phyloP scores from a whole-genome alignment of 2,888 invertebrate genomes.

The Xylota sylvarum region DNA sequence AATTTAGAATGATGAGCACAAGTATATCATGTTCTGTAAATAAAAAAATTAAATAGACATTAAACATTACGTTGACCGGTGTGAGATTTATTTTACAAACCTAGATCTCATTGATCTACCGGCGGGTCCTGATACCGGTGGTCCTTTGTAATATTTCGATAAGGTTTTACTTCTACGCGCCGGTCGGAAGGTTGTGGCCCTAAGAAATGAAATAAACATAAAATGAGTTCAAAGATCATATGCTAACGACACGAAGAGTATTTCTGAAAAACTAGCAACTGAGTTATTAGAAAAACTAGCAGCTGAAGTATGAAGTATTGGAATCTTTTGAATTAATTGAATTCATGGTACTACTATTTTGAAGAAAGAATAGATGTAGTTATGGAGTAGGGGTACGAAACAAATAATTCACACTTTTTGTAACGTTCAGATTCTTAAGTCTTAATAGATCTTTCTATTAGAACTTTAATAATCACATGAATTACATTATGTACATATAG shows the following conservation, averaged over 20 bases:
- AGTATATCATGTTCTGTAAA: conserved; percentile 57
- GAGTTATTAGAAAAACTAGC: neutral
- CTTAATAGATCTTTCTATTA: too few species aligned
- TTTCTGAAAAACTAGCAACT: neutral
- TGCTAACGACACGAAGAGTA: too few species aligned
- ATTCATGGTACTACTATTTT: too few species aligned
- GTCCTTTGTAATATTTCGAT: conserved; percentile 83
- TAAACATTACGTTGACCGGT: neutral
- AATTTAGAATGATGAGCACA: neutral
- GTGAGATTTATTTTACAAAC: conserved; percentile 28
- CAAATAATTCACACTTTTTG: too few species aligned
- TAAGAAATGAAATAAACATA: neutral
- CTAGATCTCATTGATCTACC: conserved; percentile 65
- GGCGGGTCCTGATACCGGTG: conserved; percentile 74
- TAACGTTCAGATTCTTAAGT: too few species aligned
- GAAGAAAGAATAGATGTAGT: too few species aligned
- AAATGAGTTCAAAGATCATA: neutral
- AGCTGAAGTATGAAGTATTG: neutral
- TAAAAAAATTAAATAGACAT: conserved; percentile 1
- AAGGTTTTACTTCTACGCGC: conserved; percentile 82
- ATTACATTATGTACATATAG: too few species aligned
- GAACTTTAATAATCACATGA: too few species aligned
- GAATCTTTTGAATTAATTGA: neutral
- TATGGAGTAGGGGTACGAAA: too few species aligned
- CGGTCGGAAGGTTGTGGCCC: conserved; percentile 78